Conservation (phyloP, 2,113 vertebrate species). For the Hipposideros armiger region DNA sequence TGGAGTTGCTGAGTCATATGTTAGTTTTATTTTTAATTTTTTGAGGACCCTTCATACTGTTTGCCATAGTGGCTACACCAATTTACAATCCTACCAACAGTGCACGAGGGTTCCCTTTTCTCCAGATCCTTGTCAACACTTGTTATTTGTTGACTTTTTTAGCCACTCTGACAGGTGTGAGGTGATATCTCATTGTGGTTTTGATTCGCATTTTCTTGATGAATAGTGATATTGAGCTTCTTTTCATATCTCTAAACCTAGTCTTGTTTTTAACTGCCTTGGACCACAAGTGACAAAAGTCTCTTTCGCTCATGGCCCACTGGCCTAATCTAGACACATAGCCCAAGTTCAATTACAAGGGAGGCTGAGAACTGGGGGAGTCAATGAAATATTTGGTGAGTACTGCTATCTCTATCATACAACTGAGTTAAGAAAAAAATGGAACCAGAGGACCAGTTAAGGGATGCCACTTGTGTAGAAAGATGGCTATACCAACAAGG, state of each 20-base stretch:
- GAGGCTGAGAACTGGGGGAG: neutral
- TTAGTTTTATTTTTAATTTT: too few relatives aligned
- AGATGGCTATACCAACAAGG: neutral
- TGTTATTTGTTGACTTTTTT: too few relatives aligned
- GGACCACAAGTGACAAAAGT: neutral
- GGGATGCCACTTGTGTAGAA: neutral
- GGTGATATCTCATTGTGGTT: neutral
- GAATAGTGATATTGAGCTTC: neutral
- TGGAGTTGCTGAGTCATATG: too few relatives aligned
- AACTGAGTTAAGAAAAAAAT: neutral
- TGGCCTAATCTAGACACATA: neutral
- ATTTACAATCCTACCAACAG: too few relatives aligned
- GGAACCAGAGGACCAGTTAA: neutral
- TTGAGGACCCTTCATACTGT: too few relatives aligned
- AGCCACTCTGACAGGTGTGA: too few relatives aligned
- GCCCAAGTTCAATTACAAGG: neutral
- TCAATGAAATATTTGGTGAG: neutral
- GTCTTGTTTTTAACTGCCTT: neutral
- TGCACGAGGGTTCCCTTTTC: too few relatives aligned
- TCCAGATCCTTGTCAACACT: too few relatives aligned
- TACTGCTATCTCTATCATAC: neutral
- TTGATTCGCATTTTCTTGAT: neutral
- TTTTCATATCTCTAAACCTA: neutral
- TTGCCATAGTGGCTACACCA: too few relatives aligned
- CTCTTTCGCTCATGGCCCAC: neutral